phyloP scores from a whole-genome alignment of 2,113 vertebrate species.

The Dicerorhinus sumatrensis region DNA sequence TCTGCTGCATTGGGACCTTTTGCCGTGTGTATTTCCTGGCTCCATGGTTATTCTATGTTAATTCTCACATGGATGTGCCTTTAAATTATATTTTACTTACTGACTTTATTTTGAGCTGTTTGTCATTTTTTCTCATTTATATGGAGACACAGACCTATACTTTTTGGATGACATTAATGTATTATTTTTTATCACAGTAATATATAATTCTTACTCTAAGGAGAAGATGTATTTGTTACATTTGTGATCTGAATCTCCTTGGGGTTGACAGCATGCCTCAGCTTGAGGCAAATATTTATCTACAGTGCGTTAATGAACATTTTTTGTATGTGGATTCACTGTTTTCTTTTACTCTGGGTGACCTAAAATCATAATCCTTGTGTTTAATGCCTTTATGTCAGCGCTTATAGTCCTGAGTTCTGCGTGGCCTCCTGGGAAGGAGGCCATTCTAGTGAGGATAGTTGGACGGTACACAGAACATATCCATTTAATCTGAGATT shows the following conservation, averaged over 20 bases:
- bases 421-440: background rate
- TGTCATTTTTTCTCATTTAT: conserved; percentile 65
- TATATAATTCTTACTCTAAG: conserved; percentile 54
- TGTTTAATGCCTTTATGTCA: conserved; percentile 52
- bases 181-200: conserved; percentile 1
- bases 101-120: conserved; percentile 67
- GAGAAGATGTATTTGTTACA: conserved; percentile 49
- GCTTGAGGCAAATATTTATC: conserved; percentile 40
- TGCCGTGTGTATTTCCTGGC: background rate
- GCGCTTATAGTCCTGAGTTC: background rate
- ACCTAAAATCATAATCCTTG: background rate
- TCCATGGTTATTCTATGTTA: background rate
- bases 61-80: background rate
- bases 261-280: conserved; percentile 46
- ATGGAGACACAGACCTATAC: conserved; percentile 50
- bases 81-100: conserved; percentile 49
- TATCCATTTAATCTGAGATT: background rate
- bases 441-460: background rate
- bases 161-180: conserved; percentile 52
- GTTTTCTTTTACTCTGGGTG: conserved; percentile 52
- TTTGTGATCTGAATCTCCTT: conserved; percentile 23
- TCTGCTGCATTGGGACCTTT: background rate
- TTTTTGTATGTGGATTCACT: conserved; percentile 24
- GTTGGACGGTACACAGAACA: conserved; percentile 34
- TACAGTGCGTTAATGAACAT: background rate